Conservation (phyloP, 2,797 vertebrate genomes). For the Decapterus maruadsi region DNA sequence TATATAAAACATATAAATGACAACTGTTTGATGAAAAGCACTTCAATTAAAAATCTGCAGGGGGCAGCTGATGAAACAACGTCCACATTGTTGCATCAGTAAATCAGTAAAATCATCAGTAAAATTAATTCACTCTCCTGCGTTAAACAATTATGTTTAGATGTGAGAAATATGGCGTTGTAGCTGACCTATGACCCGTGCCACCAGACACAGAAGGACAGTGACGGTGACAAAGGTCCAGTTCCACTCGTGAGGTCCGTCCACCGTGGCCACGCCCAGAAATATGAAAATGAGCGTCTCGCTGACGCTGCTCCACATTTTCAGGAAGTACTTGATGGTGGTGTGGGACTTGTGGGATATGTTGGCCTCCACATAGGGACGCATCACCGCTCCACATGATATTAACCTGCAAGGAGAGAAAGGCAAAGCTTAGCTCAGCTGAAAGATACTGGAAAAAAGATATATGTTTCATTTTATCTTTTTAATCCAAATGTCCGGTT, state of each 20-base stretch:
- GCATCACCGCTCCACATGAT: constrained; percentile 93
- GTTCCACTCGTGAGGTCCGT: constrained; percentile 92
- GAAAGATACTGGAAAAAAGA: not conserved
- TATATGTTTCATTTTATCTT: not conserved
- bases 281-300: constrained; percentile 99
- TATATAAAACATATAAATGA: not conserved
- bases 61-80: not conserved
- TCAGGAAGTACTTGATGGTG: constrained; percentile 99
- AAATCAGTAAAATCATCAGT: too few species aligned
- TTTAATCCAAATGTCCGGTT: not conserved
- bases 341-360: constrained; percentile 99
- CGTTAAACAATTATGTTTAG: not conserved
- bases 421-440: not conserved
- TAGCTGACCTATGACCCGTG: constrained; percentile 91
- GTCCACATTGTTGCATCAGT: not conserved
- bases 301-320: constrained; percentile 99
- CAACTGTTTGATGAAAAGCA: not conserved
- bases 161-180: not conserved
- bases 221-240: constrained; percentile 96
- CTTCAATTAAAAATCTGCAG: not conserved
- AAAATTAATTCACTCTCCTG: not conserved
- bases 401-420: constrained; percentile 87
- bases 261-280: constrained; percentile 96
- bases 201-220: constrained; percentile 92
- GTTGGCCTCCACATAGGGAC: constrained; percentile 98